Evolutionary conservation across 2,113 vertebrate species (phyloP).

Genomic region (Indri indri): DNA sequence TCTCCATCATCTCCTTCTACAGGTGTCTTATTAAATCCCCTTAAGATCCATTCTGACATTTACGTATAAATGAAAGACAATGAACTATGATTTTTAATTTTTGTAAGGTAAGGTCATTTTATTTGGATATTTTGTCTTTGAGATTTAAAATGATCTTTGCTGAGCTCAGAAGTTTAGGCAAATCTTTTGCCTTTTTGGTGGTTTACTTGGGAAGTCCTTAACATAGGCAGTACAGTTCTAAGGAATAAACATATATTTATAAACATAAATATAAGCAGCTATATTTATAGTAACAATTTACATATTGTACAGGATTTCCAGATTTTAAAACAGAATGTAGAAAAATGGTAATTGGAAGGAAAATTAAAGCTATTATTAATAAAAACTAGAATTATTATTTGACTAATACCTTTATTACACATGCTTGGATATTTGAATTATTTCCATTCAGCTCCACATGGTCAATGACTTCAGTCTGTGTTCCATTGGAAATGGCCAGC

Average conservation of each 20-base stretch:
- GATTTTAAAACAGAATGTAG: slow-evolving; percentile 34
- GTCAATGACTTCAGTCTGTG: neutral
- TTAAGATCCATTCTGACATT: slow-evolving; percentile 27
- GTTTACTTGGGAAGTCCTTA: slow-evolving; percentile 23
- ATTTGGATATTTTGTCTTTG: slow-evolving; percentile 1
- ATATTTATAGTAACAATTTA: slow-evolving; percentile 27
- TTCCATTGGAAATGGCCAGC: neutral
- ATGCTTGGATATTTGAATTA: slow-evolving; percentile 6
- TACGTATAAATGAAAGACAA: neutral
- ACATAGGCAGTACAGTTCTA: neutral
- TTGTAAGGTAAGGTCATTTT: neutral
- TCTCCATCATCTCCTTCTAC: neutral
- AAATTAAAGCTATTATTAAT: neutral
- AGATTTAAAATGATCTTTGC: slow-evolving; percentile 30
- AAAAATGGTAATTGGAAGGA: neutral
- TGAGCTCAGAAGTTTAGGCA: slow-evolving; percentile 7
- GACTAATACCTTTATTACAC: slow-evolving; percentile 1
- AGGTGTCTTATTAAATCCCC: neutral
- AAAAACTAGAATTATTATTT: neutral
- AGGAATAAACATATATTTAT: slow-evolving; percentile 36
- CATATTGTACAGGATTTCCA: neutral
- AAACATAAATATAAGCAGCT: too few species aligned
- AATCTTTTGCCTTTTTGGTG: neutral
- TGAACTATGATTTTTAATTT: slow-evolving; percentile 52
- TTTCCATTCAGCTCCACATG: neutral